Conservation (phyloP, 2,797 vertebrate species). For the Syngnathus acus region DNA sequence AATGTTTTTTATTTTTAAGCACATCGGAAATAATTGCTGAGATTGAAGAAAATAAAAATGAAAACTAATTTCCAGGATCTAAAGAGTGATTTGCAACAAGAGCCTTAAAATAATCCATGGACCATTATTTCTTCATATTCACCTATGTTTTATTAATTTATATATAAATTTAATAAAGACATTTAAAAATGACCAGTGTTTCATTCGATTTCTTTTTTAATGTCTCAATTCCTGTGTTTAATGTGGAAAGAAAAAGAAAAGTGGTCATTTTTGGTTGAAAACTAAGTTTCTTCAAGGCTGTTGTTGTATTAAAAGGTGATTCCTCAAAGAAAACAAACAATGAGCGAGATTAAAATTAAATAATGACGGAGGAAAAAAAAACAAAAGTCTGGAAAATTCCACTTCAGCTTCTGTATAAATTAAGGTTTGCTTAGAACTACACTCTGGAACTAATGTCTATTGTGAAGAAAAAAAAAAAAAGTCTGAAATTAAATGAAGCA, state of each 20-base stretch:
- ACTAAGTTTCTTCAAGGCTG: background rate
- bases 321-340: conserved; percentile 1
- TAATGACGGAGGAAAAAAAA: conserved; percentile 11
- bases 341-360: conserved; percentile 7
- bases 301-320: conserved; percentile 1
- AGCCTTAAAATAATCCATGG: conserved; percentile 5
- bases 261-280: conserved; percentile 8
- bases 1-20: no score
- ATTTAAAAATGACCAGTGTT: conserved; percentile 4
- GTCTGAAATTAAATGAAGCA: conserved; percentile 33
- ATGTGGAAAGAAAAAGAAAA: conserved; percentile 10
- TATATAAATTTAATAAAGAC: conserved; percentile 39
- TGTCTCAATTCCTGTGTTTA: background rate
- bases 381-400: conserved; percentile 7
- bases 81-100: background rate
- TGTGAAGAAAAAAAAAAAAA: conserved; percentile 10
- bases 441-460: conserved; percentile 5
- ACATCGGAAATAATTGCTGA: no score
- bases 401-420: conserved; percentile 12
- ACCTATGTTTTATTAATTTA: conserved; percentile 53
- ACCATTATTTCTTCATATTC: conserved; percentile 23
- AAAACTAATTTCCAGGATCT: no score
- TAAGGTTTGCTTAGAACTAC: background rate
- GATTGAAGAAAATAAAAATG: no score
- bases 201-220: conserved; percentile 11